Evolutionary conservation across 2,797 vertebrate species (phyloP).

Genomic region (Centropyge bicolor): DNA sequence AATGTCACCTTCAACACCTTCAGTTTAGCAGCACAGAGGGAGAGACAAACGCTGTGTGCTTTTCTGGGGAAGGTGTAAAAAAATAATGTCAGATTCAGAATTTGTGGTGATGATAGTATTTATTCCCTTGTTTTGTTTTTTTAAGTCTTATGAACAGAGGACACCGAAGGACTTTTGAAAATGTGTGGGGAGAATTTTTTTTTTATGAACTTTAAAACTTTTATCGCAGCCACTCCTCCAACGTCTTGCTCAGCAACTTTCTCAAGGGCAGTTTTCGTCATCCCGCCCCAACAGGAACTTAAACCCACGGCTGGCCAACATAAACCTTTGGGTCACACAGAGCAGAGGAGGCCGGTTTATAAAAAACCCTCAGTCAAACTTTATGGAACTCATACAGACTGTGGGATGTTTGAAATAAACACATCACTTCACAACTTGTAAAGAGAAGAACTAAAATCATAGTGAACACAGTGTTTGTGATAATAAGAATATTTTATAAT

Average conservation of each 20-base stretch:
- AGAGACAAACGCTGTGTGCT: neutral
- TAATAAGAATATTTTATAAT: too few species aligned
- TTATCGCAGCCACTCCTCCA: conserved; percentile 38
- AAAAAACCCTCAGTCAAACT: conserved; percentile 25
- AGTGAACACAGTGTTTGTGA: too few species aligned
- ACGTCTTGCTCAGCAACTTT: conserved; percentile 59
- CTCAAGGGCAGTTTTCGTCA: conserved; percentile 55
- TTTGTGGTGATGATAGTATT: conserved; percentile 31
- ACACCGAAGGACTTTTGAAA: conserved; percentile 47
- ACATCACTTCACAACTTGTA: too few species aligned
- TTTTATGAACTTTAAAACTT: conserved; percentile 58
- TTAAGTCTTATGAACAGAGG: conserved; percentile 19
- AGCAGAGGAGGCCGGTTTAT: conserved; percentile 28
- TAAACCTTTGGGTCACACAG: conserved; percentile 45
- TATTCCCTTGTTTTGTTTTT: neutral
- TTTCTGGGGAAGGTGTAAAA: neutral
- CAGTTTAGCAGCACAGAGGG: conserved; percentile 2
- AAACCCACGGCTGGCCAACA: conserved; percentile 33
- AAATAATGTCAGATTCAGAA: conserved; percentile 18
- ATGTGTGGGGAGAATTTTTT: conserved; percentile 15
- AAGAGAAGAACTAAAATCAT: too few species aligned
- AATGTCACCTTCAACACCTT: conserved; percentile 33
- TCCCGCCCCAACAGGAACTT: conserved; percentile 15
- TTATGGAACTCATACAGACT: conserved; percentile 1
- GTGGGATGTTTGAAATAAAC: conserved; percentile 14